phyloP scores from a whole-genome alignment of 2,113 vertebrate genomes.

The Istiophorus platypterus region DNA sequence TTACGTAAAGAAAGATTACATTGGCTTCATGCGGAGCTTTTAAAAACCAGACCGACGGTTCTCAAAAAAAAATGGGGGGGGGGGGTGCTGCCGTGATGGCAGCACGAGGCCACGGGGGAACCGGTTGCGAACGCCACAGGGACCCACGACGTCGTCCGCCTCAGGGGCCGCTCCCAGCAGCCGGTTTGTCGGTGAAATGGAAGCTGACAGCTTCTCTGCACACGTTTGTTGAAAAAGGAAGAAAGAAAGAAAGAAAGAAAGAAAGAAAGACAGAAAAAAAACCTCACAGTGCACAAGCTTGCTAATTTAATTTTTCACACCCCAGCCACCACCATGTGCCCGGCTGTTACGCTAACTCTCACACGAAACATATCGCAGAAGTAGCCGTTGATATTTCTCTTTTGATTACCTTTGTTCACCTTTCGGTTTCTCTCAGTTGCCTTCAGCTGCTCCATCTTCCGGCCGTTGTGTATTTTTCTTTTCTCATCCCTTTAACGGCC shows the following conservation, averaged over 20 bases:
- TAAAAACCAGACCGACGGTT: not conserved
- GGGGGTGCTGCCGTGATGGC: not conserved
- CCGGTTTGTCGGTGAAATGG: not conserved
- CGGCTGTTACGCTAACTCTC: not conserved
- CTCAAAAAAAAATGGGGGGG: not conserved
- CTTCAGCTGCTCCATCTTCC: not conserved
- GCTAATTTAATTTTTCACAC: conserved; percentile 6
- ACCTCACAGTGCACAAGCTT: too few relatives aligned
- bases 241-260: too few relatives aligned
- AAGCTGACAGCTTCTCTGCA: not conserved
- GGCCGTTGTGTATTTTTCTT: too few relatives aligned
- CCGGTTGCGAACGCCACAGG: too few relatives aligned
- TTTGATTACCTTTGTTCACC: not conserved
- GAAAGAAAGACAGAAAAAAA: too few relatives aligned
- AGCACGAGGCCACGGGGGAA: conserved; percentile 11
- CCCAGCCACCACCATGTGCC: not conserved
- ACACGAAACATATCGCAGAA: not conserved
- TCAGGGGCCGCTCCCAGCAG: not conserved
- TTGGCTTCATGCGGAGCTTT: not conserved
- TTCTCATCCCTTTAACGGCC: too few relatives aligned
- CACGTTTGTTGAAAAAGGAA: conserved; percentile 1
- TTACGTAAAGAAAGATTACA: not conserved
- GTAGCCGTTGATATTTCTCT: not conserved
- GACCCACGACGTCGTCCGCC: conserved; percentile 1
- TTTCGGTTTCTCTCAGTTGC: not conserved